A percentile compares a stretch with the other conserved stretches of the same genome.
Evolutionary conservation across 1,140 invertebrate genomes (phyloP).

Genomic region (Limonius californicus): DNA sequence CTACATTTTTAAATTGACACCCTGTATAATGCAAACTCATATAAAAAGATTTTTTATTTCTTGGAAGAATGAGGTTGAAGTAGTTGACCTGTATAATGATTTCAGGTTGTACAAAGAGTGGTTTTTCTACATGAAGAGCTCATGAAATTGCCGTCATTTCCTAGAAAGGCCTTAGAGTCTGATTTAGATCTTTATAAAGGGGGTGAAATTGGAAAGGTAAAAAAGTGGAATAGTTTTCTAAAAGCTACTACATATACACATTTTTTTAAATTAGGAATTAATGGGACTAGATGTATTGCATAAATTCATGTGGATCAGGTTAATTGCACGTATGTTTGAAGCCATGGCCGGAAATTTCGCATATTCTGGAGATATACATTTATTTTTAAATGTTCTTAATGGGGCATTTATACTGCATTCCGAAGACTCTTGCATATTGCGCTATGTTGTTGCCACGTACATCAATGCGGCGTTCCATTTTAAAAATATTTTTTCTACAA

Average conservation of each 20-base stretch:
- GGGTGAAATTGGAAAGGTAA: constrained; percentile 83
- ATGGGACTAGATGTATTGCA: constrained; percentile 93
- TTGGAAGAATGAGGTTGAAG: too few relatives aligned
- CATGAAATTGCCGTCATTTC: constrained; percentile 97
- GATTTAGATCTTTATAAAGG: constrained; percentile 92
- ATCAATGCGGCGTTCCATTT: constrained; percentile 98
- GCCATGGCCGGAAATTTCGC: constrained; percentile 98
- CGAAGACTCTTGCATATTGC: constrained; percentile 91
- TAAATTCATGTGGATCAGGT: constrained; percentile 97
- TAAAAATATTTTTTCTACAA: constrained; percentile 97
- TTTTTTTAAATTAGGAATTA: constrained; percentile 72
- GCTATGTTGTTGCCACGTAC: constrained; percentile 95
- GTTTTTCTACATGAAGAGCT: constrained; percentile 99
- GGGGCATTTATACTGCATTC: constrained; percentile 95
- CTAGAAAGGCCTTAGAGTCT: constrained; percentile 94
- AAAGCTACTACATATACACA: too few relatives aligned
- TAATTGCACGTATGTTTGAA: constrained; percentile 97
- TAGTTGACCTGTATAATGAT: too few relatives aligned
- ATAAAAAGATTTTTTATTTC: too few relatives aligned
- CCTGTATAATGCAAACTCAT: too few relatives aligned
- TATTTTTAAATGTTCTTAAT: constrained; percentile 97
- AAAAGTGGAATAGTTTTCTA: constrained; percentile 3
- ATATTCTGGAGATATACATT: constrained; percentile 93
- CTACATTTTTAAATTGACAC: too few relatives aligned
- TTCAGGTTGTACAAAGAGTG: constrained; percentile 84